A percentile compares a stretch with the other conserved stretches of the same genome.
Evolutionary conservation across 30 jellyfish, hydroid and myxozoan species (phyloP).

Genomic region (Clytia hemisphaerica): DNA sequence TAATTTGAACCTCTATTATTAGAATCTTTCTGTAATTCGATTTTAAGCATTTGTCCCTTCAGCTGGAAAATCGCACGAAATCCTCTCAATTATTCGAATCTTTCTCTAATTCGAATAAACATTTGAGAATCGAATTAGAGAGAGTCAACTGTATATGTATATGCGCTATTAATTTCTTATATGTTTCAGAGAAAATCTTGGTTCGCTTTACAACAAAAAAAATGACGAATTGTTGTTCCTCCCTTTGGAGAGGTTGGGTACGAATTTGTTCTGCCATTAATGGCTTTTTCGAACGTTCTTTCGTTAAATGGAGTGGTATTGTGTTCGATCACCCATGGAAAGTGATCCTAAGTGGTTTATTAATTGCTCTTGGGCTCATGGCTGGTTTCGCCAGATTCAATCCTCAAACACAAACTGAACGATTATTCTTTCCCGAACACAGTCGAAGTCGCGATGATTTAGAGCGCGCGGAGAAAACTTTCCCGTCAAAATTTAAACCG

Average conservation of each 20-base stretch:
- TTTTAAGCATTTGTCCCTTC: too few relatives aligned
- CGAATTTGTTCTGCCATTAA: neutral
- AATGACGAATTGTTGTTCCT: too few relatives aligned
- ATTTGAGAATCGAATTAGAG: too few relatives aligned
- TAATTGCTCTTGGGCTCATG: slow-evolving; percentile 41
- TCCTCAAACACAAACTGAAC: slow-evolving; percentile 58
- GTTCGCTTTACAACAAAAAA: too few relatives aligned
- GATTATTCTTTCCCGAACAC: slow-evolving; percentile 49
- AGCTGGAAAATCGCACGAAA: too few relatives aligned
- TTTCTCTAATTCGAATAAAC: too few relatives aligned
- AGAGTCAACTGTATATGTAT: too few relatives aligned
- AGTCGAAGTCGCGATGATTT: slow-evolving; percentile 53
- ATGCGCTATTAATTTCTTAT: too few relatives aligned
- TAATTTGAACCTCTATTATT: too few relatives aligned
- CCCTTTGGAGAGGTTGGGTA: slow-evolving; percentile 22
- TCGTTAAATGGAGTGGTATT: slow-evolving; percentile 40
- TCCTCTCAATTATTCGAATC: too few relatives aligned
- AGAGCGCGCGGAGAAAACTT: slow-evolving; percentile 41
- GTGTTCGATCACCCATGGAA: slow-evolving; percentile 33
- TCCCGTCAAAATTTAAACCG: slow-evolving; percentile 25
- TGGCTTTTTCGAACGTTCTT: slow-evolving; percentile 27
- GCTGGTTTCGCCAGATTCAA: slow-evolving; percentile 48
- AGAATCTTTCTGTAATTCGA: too few relatives aligned
- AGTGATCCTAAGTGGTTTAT: slow-evolving; percentile 23
- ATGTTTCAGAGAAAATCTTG: too few relatives aligned